Evolutionary conservation across 2,888 invertebrate species (phyloP), one percentile per base, ranked within the genome.

Genomic region (Sesamia inferens): DNA sequence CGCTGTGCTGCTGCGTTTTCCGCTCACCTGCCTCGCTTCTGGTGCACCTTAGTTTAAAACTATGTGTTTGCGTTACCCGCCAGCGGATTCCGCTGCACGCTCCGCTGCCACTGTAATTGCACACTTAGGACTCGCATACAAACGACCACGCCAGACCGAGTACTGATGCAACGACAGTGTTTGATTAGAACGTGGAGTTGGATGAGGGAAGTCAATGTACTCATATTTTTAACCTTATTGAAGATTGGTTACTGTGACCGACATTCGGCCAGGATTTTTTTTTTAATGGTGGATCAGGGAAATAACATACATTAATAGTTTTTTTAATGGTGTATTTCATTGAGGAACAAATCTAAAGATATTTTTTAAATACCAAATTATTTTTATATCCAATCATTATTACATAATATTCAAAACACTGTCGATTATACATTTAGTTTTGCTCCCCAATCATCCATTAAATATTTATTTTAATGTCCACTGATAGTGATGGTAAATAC

Each of bases 331-430:
- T 84, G 77, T 76, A 86, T 88, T 88, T 81, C 69, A 92, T 95
- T 95, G 93, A 93, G 95, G 94, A 94, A 94, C 95, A 95, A 95
- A 92, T 90, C 94, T 94, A 94, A 94, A 92, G 59, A 78, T 74
- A 87, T 89, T 89, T 85, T 77, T 87, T 86, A 89, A 88, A 87
- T 85, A 85, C 90, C 90, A 87, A 85, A 87, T 86, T 76, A 81
- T 87, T 85, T 31, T 85, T 86, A 87, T 89, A 76, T 64, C 75
- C 69, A 69, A 86, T 89, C 75, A 89, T 89, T 87, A 77, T 88
- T 84, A 87, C 76, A 85, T 87, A 88, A 86, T 87, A 89, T 88
- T 85, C 87, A 89, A 81, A 76, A 87, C 83, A 76, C 80, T 83
- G 71, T 83, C 72, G 74, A 83, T 78, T 87, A 87, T 86, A 90